These are phyloP conservation scores for Microcebus jonahi DNA, from an alignment of 2,113 vertebrate genomes.

Conservation along the genomic window DNA sequence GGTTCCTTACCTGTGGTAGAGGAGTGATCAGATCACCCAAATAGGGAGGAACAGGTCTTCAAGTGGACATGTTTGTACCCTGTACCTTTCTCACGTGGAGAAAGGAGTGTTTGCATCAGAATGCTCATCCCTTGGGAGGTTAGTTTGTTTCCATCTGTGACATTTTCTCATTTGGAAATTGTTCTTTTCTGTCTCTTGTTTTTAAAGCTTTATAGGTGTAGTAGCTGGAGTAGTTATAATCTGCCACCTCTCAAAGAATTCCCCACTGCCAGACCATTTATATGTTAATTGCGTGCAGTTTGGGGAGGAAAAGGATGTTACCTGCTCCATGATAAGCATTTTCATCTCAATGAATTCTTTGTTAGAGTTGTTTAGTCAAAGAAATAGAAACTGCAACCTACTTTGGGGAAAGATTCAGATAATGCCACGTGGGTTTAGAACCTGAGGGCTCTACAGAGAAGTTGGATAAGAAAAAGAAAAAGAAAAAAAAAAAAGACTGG, in stretches of 20 bases:
- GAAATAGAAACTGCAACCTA: conserved; percentile 58
- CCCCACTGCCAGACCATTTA: conserved; percentile 54
- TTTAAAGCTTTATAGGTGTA: conserved; percentile 40
- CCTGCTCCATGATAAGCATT: conserved; percentile 66
- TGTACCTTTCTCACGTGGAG: not conserved
- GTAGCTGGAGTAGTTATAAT: conserved; percentile 53
- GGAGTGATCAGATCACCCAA: not conserved
- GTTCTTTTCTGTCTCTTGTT: conserved; percentile 30
- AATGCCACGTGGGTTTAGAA: conserved; percentile 35
- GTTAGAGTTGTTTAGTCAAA: conserved; percentile 60
- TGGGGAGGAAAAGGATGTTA: conserved; percentile 68
- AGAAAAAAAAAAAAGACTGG: not conserved
- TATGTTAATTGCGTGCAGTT: conserved; percentile 68
- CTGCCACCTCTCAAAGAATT: conserved; percentile 57
- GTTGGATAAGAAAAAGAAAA: not conserved
- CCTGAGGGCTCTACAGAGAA: conserved; percentile 15
- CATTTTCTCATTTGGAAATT: conserved; percentile 60
- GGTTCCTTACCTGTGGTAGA: not conserved
- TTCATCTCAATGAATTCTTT: conserved; percentile 74
- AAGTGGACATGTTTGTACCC: conserved; percentile 16
- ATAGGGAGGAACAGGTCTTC: not conserved
- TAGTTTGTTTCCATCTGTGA: conserved; percentile 64
- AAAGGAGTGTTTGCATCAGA: conserved; percentile 50
- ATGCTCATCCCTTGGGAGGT: conserved; percentile 32
- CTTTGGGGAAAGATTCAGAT: conserved; percentile 55